phyloP scores from a whole-genome alignment of 2,888 invertebrate genomes.

The Hecatera dysodea region DNA sequence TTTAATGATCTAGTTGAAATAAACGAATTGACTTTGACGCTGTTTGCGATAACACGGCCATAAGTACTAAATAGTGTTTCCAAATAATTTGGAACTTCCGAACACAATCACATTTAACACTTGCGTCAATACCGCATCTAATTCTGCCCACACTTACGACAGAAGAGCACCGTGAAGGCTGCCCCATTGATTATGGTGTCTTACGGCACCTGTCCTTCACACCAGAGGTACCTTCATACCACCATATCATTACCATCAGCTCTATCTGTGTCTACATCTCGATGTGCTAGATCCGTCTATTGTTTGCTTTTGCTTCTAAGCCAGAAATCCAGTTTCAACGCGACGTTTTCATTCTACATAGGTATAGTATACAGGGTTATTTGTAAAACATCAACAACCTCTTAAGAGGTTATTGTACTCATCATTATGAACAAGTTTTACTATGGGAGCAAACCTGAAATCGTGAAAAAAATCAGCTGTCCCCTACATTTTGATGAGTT shows the following conservation, averaged over 20 bases:
- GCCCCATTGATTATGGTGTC: constrained; percentile 17
- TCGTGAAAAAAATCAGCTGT: no score
- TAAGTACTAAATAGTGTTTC: no score
- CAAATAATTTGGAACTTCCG: no score
- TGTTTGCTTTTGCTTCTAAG: constrained; percentile 28
- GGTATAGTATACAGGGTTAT: background rate
- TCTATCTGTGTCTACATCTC: constrained; percentile 19
- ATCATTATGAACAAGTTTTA: no score
- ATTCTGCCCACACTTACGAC: background rate
- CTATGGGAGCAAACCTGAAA: no score
- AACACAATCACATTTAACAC: background rate
- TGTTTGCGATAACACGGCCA: no score
- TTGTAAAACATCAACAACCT: no score
- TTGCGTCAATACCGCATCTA: constrained; percentile 20
- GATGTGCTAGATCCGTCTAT: constrained; percentile 46
- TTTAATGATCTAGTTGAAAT: no score
- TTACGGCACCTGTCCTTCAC: constrained; percentile 35
- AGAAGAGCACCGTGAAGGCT: constrained; percentile 15
- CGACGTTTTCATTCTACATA: background rate
- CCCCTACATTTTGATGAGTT: no score
- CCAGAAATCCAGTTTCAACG: constrained; percentile 15
- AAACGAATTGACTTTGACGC: no score
- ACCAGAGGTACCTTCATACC: background rate
- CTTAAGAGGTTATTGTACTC: no score
- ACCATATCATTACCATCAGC: constrained; percentile 27